These are phyloP conservation scores for Morone chrysops DNA, from an alignment of 2,113 vertebrate genomes.

Conservation along the genomic window DNA sequence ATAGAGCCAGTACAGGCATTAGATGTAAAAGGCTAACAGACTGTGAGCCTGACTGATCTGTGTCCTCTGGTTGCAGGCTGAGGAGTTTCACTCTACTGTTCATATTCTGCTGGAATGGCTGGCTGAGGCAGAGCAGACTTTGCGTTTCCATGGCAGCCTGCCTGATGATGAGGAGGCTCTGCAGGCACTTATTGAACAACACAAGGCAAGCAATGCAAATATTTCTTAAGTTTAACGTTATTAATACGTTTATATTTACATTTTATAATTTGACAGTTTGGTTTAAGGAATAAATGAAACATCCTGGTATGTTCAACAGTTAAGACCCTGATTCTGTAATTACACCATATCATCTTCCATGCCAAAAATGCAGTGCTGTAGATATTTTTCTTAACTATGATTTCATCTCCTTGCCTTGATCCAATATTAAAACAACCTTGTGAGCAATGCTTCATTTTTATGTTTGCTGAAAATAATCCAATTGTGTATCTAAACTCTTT, in stretches of 20 bases:
- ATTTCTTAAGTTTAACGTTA: background rate
- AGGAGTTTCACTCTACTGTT: slow-evolving; percentile 97
- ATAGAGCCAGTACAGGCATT: background rate
- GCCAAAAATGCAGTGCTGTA: slow-evolving; percentile 48
- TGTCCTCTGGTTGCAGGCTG: slow-evolving; percentile 85
- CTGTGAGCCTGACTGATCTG: slow-evolving; percentile 13
- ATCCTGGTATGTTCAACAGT: slow-evolving; percentile 38
- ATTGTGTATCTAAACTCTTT: slow-evolving; percentile 58
- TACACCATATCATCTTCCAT: slow-evolving; percentile 39
- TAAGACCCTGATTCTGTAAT: slow-evolving; percentile 22
- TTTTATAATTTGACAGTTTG: background rate
- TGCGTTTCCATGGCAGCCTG: slow-evolving; percentile 95
- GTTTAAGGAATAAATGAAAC: slow-evolving; percentile 8
- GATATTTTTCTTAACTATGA: slow-evolving; percentile 61
- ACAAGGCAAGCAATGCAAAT: slow-evolving; percentile 85
- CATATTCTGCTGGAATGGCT: slow-evolving; percentile 97
- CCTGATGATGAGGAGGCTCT: slow-evolving; percentile 97
- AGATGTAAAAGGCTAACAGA: background rate
- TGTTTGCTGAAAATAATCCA: slow-evolving; percentile 42
- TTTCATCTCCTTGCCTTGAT: slow-evolving; percentile 58
- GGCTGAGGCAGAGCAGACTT: slow-evolving; percentile 94
- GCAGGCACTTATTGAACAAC: slow-evolving; percentile 90
- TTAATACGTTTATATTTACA: background rate
- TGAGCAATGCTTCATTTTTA: slow-evolving; percentile 37
- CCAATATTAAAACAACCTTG: slow-evolving; percentile 30